These are phyloP conservation scores for Chrysolina haemoptera DNA, from an alignment of 2,888 invertebrate species.

Conservation along the genomic window DNA sequence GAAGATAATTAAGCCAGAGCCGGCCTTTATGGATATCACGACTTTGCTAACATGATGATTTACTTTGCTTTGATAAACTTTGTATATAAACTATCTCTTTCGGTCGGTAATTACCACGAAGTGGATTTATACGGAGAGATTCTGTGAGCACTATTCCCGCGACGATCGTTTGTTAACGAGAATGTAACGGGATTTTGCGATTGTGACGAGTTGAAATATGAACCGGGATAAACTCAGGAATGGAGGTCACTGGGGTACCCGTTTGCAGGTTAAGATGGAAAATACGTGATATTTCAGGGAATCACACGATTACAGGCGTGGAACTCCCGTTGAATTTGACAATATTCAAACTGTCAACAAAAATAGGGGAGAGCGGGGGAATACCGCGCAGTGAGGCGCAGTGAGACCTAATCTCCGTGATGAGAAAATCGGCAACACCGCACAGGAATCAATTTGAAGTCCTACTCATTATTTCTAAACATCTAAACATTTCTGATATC, in stretches of 20 bases:
- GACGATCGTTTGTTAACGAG: conserved; percentile 38
- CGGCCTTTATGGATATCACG: conserved; percentile 68
- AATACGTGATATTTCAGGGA: too few species aligned
- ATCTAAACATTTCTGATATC: too few species aligned
- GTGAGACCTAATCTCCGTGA: too few species aligned
- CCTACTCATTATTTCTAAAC: too few species aligned
- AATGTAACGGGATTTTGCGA: conserved; percentile 23
- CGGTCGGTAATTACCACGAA: conserved; percentile 58
- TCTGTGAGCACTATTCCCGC: conserved; percentile 47
- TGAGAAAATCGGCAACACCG: too few species aligned
- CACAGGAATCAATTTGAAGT: too few species aligned
- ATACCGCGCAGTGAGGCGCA: too few species aligned
- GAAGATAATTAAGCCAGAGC: conserved; percentile 68
- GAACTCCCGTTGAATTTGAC: too few species aligned
- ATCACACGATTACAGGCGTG: too few species aligned
- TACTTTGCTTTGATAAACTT: conserved; percentile 67
- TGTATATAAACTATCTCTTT: conserved; percentile 66
- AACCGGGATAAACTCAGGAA: conserved; percentile 6
- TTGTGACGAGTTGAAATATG: conserved; percentile 19
- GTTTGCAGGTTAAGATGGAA: too few species aligned
- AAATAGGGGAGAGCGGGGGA: too few species aligned
- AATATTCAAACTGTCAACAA: too few species aligned
- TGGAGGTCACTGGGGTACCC: background rate
- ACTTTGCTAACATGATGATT: conserved; percentile 66
- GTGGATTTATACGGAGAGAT: conserved; percentile 52